Evolutionary conservation across 2,797 vertebrate species (phyloP).

Genomic region (Aotus griseimembra): DNA sequence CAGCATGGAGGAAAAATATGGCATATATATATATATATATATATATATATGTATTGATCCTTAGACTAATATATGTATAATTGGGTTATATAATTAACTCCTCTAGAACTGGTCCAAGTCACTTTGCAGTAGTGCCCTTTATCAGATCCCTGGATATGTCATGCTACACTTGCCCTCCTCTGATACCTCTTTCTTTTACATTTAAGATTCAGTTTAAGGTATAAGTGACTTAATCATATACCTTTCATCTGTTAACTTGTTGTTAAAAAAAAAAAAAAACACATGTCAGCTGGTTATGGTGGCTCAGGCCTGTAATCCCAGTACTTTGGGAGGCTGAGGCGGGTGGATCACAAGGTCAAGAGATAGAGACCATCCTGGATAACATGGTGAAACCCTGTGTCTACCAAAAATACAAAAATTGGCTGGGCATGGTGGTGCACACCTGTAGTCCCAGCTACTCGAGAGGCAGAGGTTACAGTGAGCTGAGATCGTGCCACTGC

Average conservation of each 20-base stretch:
- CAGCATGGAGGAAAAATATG: not conserved
- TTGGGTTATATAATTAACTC: not conserved
- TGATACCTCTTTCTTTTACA: not conserved
- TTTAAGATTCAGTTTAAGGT: conserved; percentile 10
- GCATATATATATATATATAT: not conserved
- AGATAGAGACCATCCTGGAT: too few relatives aligned
- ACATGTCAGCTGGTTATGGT: not conserved
- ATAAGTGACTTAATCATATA: not conserved
- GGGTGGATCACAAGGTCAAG: too few relatives aligned
- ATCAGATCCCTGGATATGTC: not conserved
- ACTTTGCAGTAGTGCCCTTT: not conserved
- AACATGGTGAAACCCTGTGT: too few relatives aligned
- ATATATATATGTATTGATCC: too few relatives aligned
- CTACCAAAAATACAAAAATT: too few relatives aligned
- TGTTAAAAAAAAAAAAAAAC: conserved; percentile 1
- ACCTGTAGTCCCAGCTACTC: too few relatives aligned
- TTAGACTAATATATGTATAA: not conserved
- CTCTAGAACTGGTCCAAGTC: not conserved
- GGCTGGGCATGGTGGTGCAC: too few relatives aligned
- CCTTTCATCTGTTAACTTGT: conserved; percentile 1
- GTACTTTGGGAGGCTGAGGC: too few relatives aligned
- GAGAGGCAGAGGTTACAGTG: too few relatives aligned
- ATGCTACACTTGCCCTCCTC: not conserved
- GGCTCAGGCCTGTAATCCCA: too few relatives aligned
- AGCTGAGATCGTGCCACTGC: too few relatives aligned